These are phyloP conservation scores for Agrypnia vestita DNA, from an alignment of 1,140 invertebrate genomes.

Conservation along the genomic window DNA sequence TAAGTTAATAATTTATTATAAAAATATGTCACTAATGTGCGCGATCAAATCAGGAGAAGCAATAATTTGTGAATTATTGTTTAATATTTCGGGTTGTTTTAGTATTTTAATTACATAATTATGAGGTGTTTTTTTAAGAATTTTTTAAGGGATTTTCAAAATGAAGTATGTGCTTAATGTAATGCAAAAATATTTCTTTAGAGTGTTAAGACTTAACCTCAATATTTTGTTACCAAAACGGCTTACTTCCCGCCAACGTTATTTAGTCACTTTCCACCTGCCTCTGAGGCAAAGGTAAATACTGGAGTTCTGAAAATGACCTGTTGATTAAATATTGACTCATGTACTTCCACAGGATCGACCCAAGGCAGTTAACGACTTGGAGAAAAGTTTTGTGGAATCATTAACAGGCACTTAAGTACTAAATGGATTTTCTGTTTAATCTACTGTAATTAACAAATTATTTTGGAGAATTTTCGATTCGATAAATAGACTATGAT, in stretches of 20 bases:
- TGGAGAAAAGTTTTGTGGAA: conserved; percentile 10
- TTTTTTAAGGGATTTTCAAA: background rate
- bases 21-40: too few species aligned
- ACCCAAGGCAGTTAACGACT: conserved; percentile 16
- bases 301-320: background rate
- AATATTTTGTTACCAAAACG: background rate
- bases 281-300: conserved; percentile 16
- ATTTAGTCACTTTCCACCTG: background rate
- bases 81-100: too few species aligned
- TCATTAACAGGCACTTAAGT: conserved; percentile 13
- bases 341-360: background rate
- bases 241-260: background rate
- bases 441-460: conserved; percentile 2
- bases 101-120: too few species aligned
- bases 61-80: too few species aligned
- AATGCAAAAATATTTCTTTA: too few species aligned
- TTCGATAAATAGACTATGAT: background rate
- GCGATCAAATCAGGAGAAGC: too few species aligned
- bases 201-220: too few species aligned
- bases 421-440: conserved; percentile 28
- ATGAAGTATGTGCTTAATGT: too few species aligned
- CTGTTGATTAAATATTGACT: conserved; percentile 44
- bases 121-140: background rate
- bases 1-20: too few species aligned
- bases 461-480: background rate